Conservation (phyloP, 2,797 vertebrate species). For the Alouatta caraya region DNA sequence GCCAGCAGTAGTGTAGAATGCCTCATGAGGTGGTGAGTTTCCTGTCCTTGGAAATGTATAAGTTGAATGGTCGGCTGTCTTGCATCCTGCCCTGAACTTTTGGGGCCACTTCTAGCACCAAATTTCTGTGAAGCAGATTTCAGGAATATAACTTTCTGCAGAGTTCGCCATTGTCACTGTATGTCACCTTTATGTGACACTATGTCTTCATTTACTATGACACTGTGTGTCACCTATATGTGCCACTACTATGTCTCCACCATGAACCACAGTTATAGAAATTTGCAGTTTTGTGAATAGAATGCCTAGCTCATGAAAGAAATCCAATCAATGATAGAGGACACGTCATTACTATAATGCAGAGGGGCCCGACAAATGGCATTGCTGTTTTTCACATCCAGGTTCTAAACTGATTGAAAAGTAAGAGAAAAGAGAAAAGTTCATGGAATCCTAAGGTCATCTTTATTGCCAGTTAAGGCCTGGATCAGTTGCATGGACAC, state of each 20-base stretch:
- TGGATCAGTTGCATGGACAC: not conserved
- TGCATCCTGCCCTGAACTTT: not conserved
- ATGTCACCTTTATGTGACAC: not conserved
- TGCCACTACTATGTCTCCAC: not conserved
- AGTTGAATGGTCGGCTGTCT: not conserved
- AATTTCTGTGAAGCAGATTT: not conserved
- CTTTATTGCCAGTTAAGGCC: not conserved
- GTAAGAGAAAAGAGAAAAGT: not conserved
- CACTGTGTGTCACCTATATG: not conserved
- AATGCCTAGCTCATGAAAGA: not conserved
- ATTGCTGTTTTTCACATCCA: not conserved
- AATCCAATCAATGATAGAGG: not conserved
- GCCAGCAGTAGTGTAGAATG: not conserved
- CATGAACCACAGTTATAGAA: not conserved
- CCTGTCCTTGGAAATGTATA: not conserved
- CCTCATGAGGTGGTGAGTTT: not conserved
- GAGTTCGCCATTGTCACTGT: not conserved
- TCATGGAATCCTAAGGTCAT: not conserved
- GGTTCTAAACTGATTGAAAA: not conserved
- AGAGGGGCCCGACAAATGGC: not conserved
- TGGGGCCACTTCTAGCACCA: not conserved
- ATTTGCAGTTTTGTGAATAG: not conserved
- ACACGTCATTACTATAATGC: not conserved
- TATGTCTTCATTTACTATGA: not conserved
- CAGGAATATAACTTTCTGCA: not conserved